Conservation (phyloP, 2,113 vertebrate genomes). For the Ophiodon elongatus region DNA sequence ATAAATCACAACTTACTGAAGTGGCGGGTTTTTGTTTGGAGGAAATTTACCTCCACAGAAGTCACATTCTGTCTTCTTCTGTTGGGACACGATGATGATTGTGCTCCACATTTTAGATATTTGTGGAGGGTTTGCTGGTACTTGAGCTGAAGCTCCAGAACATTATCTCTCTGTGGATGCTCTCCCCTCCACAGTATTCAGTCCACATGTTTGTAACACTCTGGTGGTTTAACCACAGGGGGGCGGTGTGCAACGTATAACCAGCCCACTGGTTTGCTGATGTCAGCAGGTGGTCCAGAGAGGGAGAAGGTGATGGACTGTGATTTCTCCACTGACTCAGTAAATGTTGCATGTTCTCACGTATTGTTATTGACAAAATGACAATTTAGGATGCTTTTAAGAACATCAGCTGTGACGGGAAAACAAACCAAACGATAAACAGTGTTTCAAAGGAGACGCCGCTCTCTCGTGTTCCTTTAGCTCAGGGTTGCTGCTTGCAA, state of each 20-base stretch:
- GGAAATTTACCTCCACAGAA: no score
- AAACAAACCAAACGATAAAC: no score
- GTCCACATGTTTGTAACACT: neutral
- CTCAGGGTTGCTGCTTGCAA: neutral
- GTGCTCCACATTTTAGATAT: neutral
- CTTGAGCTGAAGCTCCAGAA: neutral
- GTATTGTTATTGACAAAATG: neutral
- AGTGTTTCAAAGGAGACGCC: neutral
- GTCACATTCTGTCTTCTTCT: neutral
- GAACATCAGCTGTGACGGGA: neutral
- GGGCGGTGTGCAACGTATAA: constrained; percentile 39
- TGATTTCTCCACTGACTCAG: neutral
- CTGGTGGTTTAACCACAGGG: constrained; percentile 39
- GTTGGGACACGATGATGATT: neutral
- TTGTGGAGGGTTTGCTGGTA: neutral
- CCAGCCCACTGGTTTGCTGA: neutral
- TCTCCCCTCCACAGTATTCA: neutral
- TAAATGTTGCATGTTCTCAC: neutral
- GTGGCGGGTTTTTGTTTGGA: no score
- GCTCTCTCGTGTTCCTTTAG: neutral
- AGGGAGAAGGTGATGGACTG: neutral
- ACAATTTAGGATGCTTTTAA: neutral
- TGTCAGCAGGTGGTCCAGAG: neutral
- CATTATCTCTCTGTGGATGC: neutral
- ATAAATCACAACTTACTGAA: no score